Conservation (phyloP, 1,140 invertebrate genomes). For the Uloborus diversus region DNA sequence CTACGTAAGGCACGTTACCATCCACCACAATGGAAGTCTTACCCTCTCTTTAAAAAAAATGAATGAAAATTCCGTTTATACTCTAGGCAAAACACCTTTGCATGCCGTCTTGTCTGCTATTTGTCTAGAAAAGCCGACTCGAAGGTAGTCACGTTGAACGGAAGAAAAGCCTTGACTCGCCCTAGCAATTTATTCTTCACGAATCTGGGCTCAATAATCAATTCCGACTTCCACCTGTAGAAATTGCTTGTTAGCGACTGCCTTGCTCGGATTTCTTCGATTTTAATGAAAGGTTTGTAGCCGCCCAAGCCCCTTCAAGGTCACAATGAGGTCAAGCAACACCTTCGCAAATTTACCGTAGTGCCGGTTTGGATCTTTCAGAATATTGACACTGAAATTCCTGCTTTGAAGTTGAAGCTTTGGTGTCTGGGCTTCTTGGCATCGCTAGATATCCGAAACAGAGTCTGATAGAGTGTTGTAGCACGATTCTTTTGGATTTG, state of each 20-base stretch:
- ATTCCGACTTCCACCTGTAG: slow-evolving; percentile 50
- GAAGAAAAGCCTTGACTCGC: slow-evolving; percentile 21
- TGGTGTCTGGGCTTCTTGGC: no score
- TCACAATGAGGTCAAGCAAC: slow-evolving; percentile 33
- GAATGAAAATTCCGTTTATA: not conserved
- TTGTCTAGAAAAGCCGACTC: slow-evolving; percentile 22
- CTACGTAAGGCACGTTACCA: no score
- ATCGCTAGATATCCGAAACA: no score
- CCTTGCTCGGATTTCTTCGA: slow-evolving; percentile 28
- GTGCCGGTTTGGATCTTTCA: not conserved
- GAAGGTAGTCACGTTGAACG: not conserved
- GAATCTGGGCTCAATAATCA: slow-evolving; percentile 45
- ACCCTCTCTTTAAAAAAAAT: no score
- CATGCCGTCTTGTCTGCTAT: slow-evolving; percentile 26
- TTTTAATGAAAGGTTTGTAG: slow-evolving; percentile 38
- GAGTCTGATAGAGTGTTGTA: no score
- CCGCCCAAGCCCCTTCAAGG: slow-evolving; percentile 24
- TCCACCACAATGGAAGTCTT: no score
- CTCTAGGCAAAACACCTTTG: slow-evolving; percentile 14
- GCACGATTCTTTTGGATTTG: no score
- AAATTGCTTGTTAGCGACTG: slow-evolving; percentile 39
- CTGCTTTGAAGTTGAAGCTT: no score
- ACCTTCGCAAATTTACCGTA: slow-evolving; percentile 44
- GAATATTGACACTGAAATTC: slow-evolving; percentile 41
- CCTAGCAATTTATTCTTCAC: not conserved